These are phyloP conservation scores for Orbicella faveolata DNA, from an alignment of 64 coral and sea anemone genomes.

Conservation along the genomic window DNA sequence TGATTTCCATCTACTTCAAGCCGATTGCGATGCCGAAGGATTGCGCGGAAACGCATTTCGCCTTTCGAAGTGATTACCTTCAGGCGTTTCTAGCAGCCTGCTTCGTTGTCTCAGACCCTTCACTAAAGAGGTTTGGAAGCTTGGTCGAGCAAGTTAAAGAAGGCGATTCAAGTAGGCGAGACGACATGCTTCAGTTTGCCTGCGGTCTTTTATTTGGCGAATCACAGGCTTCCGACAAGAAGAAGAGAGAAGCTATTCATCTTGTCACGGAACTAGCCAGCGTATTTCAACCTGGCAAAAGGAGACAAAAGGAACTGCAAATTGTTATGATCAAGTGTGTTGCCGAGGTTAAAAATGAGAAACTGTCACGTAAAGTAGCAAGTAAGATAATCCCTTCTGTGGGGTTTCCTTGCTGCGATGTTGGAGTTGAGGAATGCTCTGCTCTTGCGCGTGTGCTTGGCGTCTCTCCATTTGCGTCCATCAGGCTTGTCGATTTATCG, in stretches of 20 bases:
- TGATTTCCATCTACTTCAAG: neutral
- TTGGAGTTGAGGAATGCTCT: slow-evolving; percentile 16
- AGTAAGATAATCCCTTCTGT: slow-evolving; percentile 1
- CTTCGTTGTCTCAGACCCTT: neutral
- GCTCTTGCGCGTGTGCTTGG: slow-evolving; percentile 5
- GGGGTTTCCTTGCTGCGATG: slow-evolving; percentile 3
- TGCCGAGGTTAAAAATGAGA: neutral
- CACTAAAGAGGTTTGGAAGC: neutral
- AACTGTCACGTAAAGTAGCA: neutral
- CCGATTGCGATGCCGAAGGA: neutral
- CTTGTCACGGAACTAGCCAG: neutral
- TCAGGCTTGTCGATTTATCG: neutral
- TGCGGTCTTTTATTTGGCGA: neutral
- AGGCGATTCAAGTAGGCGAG: neutral
- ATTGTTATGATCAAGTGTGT: neutral
- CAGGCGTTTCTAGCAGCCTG: slow-evolving; percentile 13
- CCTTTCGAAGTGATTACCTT: neutral
- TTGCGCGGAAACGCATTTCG: neutral
- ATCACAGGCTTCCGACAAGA: neutral
- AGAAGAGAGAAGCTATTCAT: neutral
- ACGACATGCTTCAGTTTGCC: slow-evolving; percentile 19
- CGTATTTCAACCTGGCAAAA: neutral
- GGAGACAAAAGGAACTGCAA: slow-evolving; percentile 15
- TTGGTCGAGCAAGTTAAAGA: slow-evolving; percentile 13
- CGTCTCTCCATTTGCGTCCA: neutral